These are phyloP conservation scores for Pilophorus perplexus DNA, from an alignment of 2,888 invertebrate species.

Conservation along the genomic window DNA sequence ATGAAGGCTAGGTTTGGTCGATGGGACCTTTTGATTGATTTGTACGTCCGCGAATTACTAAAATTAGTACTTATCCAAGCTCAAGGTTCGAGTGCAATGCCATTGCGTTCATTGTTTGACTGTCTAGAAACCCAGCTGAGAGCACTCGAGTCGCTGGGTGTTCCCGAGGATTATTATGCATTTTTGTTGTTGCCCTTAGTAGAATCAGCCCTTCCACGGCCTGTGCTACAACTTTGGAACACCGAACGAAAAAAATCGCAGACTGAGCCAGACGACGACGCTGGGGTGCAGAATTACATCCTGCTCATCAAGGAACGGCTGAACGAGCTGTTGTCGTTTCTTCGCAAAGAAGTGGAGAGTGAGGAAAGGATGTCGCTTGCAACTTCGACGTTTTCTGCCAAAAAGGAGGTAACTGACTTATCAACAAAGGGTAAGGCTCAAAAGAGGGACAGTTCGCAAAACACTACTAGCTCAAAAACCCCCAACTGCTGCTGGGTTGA, in stretches of 20 bases:
- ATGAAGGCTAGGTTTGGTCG: conserved; percentile 46
- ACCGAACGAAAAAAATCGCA: conserved; percentile 4
- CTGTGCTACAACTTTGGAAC: conserved; percentile 48
- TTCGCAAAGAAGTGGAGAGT: conserved; percentile 48
- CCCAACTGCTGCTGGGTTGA: conserved; percentile 44
- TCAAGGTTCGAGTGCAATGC: conserved; percentile 29
- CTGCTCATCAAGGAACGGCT: neutral
- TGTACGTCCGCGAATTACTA: conserved; percentile 49
- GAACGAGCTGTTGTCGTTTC: conserved; percentile 44
- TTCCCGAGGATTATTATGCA: conserved; percentile 49
- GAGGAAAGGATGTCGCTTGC: conserved; percentile 48
- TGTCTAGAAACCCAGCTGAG: conserved; percentile 49
- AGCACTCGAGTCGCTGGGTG: conserved; percentile 49
- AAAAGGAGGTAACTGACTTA: neutral
- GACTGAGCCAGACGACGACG: neutral
- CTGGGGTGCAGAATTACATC: no score
- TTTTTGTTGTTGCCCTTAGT: conserved; percentile 50
- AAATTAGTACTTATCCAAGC: conserved; percentile 48
- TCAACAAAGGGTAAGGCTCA: neutral
- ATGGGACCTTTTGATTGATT: conserved; percentile 48
- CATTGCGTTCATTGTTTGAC: conserved; percentile 47
- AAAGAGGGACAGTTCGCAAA: neutral
- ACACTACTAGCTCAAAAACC: no score
- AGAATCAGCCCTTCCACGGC: conserved; percentile 50
- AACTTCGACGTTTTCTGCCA: neutral